Conservation (phyloP, 2,888 invertebrate species). For the Euplagia quadripunctaria region DNA sequence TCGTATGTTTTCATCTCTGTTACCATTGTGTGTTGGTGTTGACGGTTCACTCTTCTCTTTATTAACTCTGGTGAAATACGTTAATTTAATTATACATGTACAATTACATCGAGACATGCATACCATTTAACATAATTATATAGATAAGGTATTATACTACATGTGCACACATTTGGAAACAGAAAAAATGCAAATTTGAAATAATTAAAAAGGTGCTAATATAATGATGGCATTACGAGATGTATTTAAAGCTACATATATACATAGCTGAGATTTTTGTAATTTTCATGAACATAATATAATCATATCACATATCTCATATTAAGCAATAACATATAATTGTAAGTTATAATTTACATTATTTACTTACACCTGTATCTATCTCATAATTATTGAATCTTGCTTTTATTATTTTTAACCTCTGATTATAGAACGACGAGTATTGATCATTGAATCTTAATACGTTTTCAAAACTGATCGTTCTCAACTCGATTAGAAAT, state of each 20-base stretch:
- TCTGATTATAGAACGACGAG: neutral
- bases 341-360: neutral
- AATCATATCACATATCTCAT: neutral
- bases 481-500: neutral
- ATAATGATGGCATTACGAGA: neutral
- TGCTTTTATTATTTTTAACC: neutral
- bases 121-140: neutral
- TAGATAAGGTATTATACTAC: neutral
- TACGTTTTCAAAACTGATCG: neutral
- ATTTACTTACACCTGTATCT: neutral
- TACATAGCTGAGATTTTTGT: neutral
- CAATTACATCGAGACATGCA: neutral
- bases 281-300: neutral
- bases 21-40: conserved; percentile 36
- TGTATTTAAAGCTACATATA: neutral
- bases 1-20: conserved; percentile 47
- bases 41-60: conserved; percentile 46
- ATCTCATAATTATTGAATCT: neutral
- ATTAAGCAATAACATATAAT: neutral
- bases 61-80: conserved; percentile 31
- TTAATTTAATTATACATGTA: neutral
- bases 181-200: neutral
- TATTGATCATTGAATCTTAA: neutral
- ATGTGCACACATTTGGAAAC: neutral
- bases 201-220: neutral